Evolutionary conservation across 2,113 vertebrate genomes (phyloP).

Genomic region (Anser cygnoides): DNA sequence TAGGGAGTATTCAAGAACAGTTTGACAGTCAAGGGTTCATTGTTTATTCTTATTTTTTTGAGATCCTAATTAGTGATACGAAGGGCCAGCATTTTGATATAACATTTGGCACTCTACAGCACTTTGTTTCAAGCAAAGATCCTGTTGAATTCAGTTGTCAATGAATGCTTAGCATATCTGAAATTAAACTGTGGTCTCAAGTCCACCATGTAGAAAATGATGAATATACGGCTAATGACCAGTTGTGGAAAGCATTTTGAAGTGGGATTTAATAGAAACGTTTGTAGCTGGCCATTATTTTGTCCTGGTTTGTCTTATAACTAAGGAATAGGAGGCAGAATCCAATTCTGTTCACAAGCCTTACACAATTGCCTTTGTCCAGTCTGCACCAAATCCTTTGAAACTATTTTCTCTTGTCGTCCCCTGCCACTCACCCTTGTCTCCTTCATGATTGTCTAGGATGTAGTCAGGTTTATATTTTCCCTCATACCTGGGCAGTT

Average conservation of each 20-base stretch:
- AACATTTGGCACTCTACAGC: neutral
- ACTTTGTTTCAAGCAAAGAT: neutral
- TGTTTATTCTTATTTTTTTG: neutral
- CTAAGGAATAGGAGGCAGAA: neutral
- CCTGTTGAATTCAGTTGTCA: neutral
- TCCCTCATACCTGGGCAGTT: neutral
- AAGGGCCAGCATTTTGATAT: neutral
- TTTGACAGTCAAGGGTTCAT: neutral
- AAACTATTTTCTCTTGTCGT: neutral
- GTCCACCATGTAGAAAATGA: neutral
- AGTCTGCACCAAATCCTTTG: neutral
- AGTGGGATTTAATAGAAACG: neutral
- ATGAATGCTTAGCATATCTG: neutral
- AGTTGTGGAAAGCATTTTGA: neutral
- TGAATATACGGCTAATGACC: neutral
- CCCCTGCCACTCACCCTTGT: accelerated
- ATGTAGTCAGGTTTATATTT: neutral
- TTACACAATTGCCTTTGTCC: neutral
- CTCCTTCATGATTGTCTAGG: neutral
- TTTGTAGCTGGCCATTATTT: neutral
- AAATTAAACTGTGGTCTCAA: neutral
- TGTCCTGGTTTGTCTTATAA: neutral
- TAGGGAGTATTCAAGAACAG: neutral
- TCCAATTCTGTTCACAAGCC: neutral
- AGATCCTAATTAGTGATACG: neutral